These are phyloP conservation scores for Drosophila kuntzei DNA, from an alignment of 2,888 invertebrate species.

Conservation along the genomic window DNA sequence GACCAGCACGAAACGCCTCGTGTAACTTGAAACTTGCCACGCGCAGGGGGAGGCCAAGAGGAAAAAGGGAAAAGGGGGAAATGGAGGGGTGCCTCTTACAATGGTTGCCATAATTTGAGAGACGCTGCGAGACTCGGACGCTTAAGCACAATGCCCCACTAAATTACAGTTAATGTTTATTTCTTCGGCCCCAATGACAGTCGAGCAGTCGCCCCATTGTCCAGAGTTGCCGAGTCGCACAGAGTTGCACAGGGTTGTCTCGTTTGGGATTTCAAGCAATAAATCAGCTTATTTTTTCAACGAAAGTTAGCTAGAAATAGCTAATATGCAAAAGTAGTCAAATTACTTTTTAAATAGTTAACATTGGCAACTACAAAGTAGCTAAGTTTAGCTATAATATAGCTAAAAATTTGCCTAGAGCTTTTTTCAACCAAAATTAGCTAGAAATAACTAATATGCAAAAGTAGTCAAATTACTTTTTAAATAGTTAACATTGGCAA, in stretches of 20 bases:
- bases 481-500: too few species aligned
- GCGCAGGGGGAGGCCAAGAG: background rate
- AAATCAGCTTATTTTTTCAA: background rate
- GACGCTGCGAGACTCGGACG: conserved; percentile 66
- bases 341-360: too few species aligned
- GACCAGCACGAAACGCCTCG: conserved; percentile 74
- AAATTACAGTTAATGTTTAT: conserved; percentile 81
- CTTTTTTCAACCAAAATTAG: background rate
- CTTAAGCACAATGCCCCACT: conserved; percentile 81
- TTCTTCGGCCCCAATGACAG: conserved; percentile 66
- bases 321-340: too few species aligned
- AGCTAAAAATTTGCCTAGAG: too few species aligned
- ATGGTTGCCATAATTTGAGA: conserved; percentile 74
- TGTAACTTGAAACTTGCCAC: conserved; percentile 72
- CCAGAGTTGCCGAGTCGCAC: conserved; percentile 15
- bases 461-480: too few species aligned
- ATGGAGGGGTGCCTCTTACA: conserved; percentile 49
- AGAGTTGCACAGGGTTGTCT: background rate
- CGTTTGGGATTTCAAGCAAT: conserved; percentile 18
- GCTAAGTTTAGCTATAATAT: too few species aligned
- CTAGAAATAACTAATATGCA: background rate
- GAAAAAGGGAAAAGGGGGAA: background rate
- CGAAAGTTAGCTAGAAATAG: background rate
- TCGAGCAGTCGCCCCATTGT: conserved; percentile 12
- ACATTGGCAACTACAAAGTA: too few species aligned